These are phyloP conservation scores for Ceratina japonica DNA, from an alignment of 1,140 invertebrate genomes.

Conservation along the genomic window DNA sequence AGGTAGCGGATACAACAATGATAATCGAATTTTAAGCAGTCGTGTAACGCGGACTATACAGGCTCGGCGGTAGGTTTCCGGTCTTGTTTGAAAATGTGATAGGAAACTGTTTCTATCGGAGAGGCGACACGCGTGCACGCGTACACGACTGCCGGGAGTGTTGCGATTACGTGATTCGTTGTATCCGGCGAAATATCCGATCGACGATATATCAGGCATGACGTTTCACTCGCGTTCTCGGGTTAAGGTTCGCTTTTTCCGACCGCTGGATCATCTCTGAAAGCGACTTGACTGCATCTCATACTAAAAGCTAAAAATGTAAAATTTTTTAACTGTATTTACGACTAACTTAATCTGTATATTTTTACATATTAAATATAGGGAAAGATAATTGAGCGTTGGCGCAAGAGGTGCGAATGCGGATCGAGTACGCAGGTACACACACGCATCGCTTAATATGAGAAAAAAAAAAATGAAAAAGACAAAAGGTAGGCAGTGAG, in stretches of 20 bases:
- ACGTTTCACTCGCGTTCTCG: constrained; percentile 62
- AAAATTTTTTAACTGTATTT: constrained; percentile 72
- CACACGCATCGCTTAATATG: not conserved
- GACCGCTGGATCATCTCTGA: constrained; percentile 55
- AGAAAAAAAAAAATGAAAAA: constrained; percentile 9
- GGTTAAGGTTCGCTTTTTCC: constrained; percentile 49
- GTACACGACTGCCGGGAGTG: not conserved
- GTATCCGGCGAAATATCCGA: constrained; percentile 46
- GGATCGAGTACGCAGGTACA: constrained; percentile 54
- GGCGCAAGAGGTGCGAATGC: constrained; percentile 51
- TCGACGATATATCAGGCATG: constrained; percentile 44
- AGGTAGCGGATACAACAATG: not conserved
- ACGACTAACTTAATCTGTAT: constrained; percentile 76
- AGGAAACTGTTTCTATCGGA: not conserved
- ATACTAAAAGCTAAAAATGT: constrained; percentile 64
- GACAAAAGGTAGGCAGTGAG: not conserved
- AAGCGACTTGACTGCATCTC: constrained; percentile 62
- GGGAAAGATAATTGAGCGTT: constrained; percentile 58
- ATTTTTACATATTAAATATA: constrained; percentile 77
- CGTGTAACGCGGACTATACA: not conserved
- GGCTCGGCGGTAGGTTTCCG: not conserved
- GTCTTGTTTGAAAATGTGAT: not conserved
- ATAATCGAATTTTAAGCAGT: not conserved
- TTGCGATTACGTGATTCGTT: not conserved
- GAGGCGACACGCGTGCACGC: not conserved